Conservation (phyloP, 2,113 vertebrate genomes). For the Sialia sialis region DNA sequence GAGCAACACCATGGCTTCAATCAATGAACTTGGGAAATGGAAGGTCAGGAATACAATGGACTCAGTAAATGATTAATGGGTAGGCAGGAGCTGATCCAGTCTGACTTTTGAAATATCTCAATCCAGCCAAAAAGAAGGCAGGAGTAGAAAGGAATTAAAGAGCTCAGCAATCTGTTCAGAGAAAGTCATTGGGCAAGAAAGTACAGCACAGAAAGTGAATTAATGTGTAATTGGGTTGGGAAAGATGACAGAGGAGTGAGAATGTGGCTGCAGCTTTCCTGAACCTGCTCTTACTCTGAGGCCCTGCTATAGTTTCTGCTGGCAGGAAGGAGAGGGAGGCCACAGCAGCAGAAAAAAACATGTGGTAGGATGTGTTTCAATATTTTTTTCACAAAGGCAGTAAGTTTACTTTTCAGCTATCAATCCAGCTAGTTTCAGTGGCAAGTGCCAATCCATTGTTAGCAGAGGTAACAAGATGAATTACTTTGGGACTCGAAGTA, state of each 20-base stretch:
- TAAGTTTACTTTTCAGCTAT: not conserved
- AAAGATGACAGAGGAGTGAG: not conserved
- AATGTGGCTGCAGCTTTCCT: not conserved
- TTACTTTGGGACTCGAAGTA: slow-evolving; percentile 23
- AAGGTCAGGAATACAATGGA: not conserved
- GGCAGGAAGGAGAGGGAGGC: not conserved
- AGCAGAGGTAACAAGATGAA: not conserved
- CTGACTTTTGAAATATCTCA: not conserved
- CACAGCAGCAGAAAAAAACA: not conserved
- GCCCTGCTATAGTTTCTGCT: not conserved
- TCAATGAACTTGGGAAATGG: not conserved
- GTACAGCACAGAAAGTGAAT: not conserved
- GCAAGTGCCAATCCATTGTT: slow-evolving; percentile 10
- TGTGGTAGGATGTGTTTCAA: rapidly evolving
- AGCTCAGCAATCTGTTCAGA: not conserved
- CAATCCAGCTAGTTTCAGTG: not conserved
- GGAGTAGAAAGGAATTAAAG: not conserved
- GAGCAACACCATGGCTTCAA: not conserved
- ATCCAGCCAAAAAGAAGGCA: not conserved
- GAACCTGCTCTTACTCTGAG: not conserved
- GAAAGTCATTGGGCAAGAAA: not conserved
- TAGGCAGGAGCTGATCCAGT: not conserved
- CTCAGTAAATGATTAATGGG: not conserved
- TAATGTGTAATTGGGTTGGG: not conserved
- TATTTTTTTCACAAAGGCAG: not conserved